Evolutionary conservation across 23 tunicate species (phyloP), one percentile per base, ranked within the genome.

Genomic region (Phallusia fumigata): DNA sequence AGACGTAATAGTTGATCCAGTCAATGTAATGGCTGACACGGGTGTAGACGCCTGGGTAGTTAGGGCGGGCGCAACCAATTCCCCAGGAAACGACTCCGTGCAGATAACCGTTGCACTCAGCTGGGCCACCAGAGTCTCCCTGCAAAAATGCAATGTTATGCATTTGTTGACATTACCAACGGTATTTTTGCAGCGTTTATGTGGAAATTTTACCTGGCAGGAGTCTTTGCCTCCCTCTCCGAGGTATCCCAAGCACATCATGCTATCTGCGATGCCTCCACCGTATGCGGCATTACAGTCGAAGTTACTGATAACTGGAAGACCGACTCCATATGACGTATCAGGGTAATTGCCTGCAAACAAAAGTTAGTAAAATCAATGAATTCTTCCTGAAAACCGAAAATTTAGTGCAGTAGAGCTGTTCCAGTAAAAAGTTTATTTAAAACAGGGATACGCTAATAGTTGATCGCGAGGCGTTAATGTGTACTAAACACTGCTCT

Each of bases 51-150:
- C 98, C 98, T 40, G 98, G 98, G 82, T 84, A 93, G 58, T 81
- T 77, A 28, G 89, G 79, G 30, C 81, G 31, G 35, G 98, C 98
- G 76, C 98, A 93, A 24, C 92, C 90, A 36, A 84, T 82, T 34
- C 98, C 98, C 90, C 98, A 88, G 15, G 92, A 88, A 11, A 88
- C 93, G 22, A 93, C 64, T 26, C 98, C 98, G 65, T 81, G 87
- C 30, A 93, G 82, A 33, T 50, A 73, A 16, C 93, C 93, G 76
- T 88, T 83, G 80, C 93, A 93, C 33, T 85, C 47, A 16, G 88
- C 98, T 77, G 98, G 98, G 30, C 98, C 98, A 32, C 98, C 98
- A 81, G 98, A 93, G 82, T 93, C 98, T 75, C 98, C 98, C 98
- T 93, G 82, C 18, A 73, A 84, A 24, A n/a, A n/a, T n/a, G n/a